Conservation (phyloP, 37 sponge, comb jelly and placozoan genomes). For the Ianthella basta region DNA sequence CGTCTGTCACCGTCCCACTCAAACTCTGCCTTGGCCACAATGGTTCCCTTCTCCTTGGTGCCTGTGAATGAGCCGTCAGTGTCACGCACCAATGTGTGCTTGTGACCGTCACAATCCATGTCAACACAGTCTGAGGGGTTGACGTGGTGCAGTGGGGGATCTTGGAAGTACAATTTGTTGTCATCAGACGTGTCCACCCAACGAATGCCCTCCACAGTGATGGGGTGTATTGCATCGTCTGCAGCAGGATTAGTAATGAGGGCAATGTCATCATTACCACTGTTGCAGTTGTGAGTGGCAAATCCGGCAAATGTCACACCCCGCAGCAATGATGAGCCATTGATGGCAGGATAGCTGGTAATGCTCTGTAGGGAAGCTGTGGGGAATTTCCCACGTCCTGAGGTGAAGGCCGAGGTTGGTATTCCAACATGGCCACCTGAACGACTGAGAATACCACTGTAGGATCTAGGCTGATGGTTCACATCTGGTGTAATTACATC, state of each 20-base stretch:
- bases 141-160: conserved; percentile 62
- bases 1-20: conserved; percentile 83
- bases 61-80: conserved; percentile 72
- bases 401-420: conserved; percentile 65
- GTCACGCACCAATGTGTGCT: conserved; percentile 80
- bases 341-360: conserved; percentile 78
- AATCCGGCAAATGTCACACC: conserved; percentile 46
- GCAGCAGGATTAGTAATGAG: conserved; percentile 63
- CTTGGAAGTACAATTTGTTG: conserved; percentile 43
- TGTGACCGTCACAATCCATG: conserved; percentile 96
- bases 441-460: neutral
- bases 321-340: conserved; percentile 58
- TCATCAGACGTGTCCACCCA: conserved; percentile 8
- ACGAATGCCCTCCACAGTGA: conserved; percentile 27
- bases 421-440: conserved; percentile 76
- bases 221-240: conserved; percentile 81
- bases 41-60: conserved; percentile 26
- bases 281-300: conserved; percentile 29
- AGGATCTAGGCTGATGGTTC: conserved; percentile 51
- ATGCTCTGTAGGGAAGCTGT: conserved; percentile 45
- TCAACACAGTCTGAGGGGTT: conserved; percentile 98
- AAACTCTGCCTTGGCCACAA: conserved; percentile 83
- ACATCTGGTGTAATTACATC: conserved; percentile 45
- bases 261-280: conserved; percentile 48
- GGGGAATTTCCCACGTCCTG: conserved; percentile 62